Conservation (phyloP, 2,113 vertebrate genomes). For the Channa argus region DNA sequence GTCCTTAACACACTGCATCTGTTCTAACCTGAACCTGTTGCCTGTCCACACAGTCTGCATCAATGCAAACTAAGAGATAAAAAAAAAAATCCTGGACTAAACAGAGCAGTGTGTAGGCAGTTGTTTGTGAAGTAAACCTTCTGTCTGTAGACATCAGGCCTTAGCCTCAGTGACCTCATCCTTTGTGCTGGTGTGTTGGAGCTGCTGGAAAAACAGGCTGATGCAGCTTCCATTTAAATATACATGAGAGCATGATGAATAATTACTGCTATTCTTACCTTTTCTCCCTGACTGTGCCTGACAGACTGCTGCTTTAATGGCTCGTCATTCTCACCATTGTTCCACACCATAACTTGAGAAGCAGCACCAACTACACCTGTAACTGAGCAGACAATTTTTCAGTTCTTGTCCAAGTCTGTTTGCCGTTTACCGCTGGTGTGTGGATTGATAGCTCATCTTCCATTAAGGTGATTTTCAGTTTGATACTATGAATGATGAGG, state of each 20-base stretch:
- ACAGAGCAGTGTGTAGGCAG: neutral
- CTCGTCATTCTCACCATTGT: neutral
- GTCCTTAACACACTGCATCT: neutral
- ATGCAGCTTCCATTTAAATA: slow-evolving; percentile 58
- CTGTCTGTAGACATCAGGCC: slow-evolving; percentile 11
- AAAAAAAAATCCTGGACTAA: neutral
- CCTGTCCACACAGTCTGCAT: neutral
- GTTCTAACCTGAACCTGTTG: neutral
- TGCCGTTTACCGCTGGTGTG: neutral
- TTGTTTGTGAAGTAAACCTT: neutral
- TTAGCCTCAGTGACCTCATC: slow-evolving; percentile 16
- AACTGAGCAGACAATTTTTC: neutral
- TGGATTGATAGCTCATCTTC: neutral
- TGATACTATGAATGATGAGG: no score
- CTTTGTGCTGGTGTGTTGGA: neutral
- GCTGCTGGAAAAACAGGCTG: slow-evolving; percentile 17
- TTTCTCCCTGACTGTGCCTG: neutral
- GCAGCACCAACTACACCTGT: no score
- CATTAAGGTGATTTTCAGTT: neutral
- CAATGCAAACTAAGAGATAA: neutral
- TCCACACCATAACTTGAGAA: no score
- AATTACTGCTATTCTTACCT: slow-evolving; percentile 29
- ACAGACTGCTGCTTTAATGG: neutral
- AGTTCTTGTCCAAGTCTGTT: neutral
- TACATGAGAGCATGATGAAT: slow-evolving; percentile 71